Base-by-base conservation (phyloP, 64 coral and sea anemone species). In the Actinia tenebrosa region DNA sequence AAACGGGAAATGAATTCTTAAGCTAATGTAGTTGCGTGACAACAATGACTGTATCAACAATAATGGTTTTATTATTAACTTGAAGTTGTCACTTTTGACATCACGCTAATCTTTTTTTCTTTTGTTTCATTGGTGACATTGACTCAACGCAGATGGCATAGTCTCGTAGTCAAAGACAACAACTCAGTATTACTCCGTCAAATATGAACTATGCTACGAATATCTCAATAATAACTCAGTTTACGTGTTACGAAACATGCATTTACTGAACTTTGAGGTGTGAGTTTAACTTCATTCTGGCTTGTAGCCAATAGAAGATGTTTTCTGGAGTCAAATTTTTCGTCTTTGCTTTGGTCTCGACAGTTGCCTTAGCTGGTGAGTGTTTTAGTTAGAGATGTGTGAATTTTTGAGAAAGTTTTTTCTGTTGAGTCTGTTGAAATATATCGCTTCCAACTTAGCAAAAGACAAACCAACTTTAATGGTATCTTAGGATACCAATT, bases 1-100 rank as follows among this genome's bases (percentile, higher is more conserved):
- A 20, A 61, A 61, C 3, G 18, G 15, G 18, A 16, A 61, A 61
- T 4, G 15, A 16, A 18, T 61, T 61, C 13, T 61, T 0, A 19
- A 13, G 18, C 10, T 61, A 19, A 16, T 16, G 16, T 61, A 61
- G 60, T 75, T 75, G 69, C 69, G 69, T 75, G 69, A 75, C 69
- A 9, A 15, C 7, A 10, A 27, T 27, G 26, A 30, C 63, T 2
- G 69, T 42, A 7, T 26, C 64, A 30, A 10, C 63, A 23, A 30
- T 75, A 13, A 75, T 75, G 11, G 23, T 75, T 75, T 75, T 75
- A 75, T 69, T 43, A 75, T 75, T 75, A 75, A 75, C 69, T 75
- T 75, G 69, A 25, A 75, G 26, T 75, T 30, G 26, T 30, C 69
- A 75, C 1, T 75, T 75, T 16, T 75, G 69, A 75, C 69, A 75